phyloP scores from a whole-genome alignment of 2,888 invertebrate genomes.

The Ichneumoninae sp. region DNA sequence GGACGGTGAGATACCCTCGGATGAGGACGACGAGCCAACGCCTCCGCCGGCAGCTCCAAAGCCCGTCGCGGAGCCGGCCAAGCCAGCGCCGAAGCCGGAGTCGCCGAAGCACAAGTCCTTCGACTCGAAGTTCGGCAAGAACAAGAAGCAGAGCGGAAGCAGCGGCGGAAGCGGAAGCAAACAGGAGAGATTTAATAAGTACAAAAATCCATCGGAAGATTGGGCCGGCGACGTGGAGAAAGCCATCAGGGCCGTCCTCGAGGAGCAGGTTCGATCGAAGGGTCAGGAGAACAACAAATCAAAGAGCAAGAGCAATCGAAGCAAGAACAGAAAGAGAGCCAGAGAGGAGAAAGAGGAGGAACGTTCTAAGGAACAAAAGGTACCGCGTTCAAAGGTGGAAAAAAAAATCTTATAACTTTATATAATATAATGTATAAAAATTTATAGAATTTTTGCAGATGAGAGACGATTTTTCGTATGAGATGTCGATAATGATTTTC shows the following conservation, averaged over 20 bases:
- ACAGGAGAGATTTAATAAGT: conserved; percentile 85
- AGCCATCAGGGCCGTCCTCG: conserved; percentile 91
- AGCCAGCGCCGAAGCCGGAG: conserved; percentile 80
- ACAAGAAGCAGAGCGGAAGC: conserved; percentile 73
- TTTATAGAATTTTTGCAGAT: neutral
- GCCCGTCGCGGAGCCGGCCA: conserved; percentile 67
- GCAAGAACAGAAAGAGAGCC: conserved; percentile 78
- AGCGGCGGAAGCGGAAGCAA: conserved; percentile 69
- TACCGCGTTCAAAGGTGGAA: conserved; percentile 50
- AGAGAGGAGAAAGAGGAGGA: conserved; percentile 85
- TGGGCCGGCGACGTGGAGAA: conserved; percentile 92
- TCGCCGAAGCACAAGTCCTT: conserved; percentile 81
- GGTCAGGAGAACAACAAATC: conserved; percentile 77
- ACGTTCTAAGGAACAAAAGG: conserved; percentile 84
- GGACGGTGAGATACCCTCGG: conserved; percentile 94
- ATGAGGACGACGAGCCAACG: conserved; percentile 86
- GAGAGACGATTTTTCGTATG: neutral
- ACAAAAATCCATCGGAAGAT: conserved; percentile 87
- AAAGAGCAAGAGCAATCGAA: conserved; percentile 77
- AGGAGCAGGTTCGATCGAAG: conserved; percentile 86
- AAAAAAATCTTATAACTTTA: conserved; percentile 9
- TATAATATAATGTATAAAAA: neutral
- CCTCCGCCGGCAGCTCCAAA: conserved; percentile 73
- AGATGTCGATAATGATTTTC: neutral
- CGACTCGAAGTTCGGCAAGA: conserved; percentile 79